Percentiles rank a stretch among this genome's conserved stretches.
Evolutionary conservation across 2,113 vertebrate species (phyloP).

Genomic region (Perccottus glenii): DNA sequence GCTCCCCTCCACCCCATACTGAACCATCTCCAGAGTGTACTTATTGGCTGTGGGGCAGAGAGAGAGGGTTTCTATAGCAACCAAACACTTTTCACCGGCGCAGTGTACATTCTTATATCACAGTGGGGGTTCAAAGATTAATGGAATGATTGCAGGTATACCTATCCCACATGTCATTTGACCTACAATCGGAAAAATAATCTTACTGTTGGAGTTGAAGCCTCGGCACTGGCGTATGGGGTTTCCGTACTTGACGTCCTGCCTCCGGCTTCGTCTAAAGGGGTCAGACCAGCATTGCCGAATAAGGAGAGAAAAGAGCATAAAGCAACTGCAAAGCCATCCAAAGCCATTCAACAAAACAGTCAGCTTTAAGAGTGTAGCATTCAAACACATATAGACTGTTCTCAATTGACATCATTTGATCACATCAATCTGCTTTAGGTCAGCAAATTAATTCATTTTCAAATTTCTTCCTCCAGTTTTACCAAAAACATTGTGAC

Average conservation of each 20-base stretch:
- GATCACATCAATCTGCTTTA: too few relatives aligned
- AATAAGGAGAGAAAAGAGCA: conserved; percentile 71
- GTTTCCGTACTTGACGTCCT: conserved; percentile 86
- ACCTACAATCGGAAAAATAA: not conserved
- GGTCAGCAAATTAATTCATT: too few relatives aligned
- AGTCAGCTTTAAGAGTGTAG: not conserved
- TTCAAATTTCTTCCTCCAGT: too few relatives aligned
- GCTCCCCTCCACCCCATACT: conserved; percentile 96
- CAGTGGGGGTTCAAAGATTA: not conserved
- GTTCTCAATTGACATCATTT: not conserved
- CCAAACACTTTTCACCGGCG: conserved; percentile 42
- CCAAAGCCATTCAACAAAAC: conserved; percentile 61
- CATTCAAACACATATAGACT: not conserved
- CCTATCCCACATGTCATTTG: not conserved
- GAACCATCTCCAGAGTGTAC: conserved; percentile 89
- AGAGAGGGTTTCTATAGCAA: conserved; percentile 52
- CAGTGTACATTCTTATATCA: not conserved
- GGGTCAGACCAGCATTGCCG: conserved; percentile 75
- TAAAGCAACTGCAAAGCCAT: conserved; percentile 72
- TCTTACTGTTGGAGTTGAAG: conserved; percentile 84
- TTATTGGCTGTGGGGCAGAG: conserved; percentile 85
- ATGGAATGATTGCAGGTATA: not conserved
- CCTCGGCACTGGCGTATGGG: conserved; percentile 85
- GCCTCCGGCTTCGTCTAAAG: conserved; percentile 84
- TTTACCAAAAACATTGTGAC: too few relatives aligned